Base-by-base conservation (phyloP, 2,888 invertebrate species). In the Synergus itoensis region DNA sequence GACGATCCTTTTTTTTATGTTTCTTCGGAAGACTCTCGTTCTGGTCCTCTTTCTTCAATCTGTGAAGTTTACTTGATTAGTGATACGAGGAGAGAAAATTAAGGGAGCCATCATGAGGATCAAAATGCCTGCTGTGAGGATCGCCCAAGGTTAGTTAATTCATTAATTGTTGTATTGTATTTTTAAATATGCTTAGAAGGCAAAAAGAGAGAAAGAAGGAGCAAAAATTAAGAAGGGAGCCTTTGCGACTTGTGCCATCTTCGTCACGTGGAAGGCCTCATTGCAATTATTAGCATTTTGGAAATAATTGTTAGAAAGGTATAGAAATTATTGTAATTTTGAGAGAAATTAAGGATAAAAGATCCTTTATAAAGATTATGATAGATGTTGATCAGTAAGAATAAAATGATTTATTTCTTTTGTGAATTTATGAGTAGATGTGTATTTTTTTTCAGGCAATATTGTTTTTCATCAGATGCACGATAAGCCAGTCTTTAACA, bases 121-220 rank as follows among this genome's bases (percentile, higher is more conserved):
- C 95, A 98, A 98, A 96, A 98, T 97, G 97, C 98, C 97, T 94
- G 98, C 98, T 93, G 97, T 97, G 94, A 96, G 97, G 94, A 98
- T 98, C 95, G 97, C 97, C 94, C 97, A 98, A 97, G 98, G 98
- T 97, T 94, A 95, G 95, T 93, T 53, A 28, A n/a, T n/a, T n/a
- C n/a, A n/a, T n/a, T n/a, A n/a, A 62, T 14, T 62, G 0, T 14
- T 53, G 28, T 12, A 28, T 28, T 21, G 7, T 45, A 28, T 28
- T 0, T 18, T 57, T 18, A 57, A 57, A 18, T 57, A 3, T 57
- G 9, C 1, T 7, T 18, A 18, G 8, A 57, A 9, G 9, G 7
- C n/a, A n/a, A 57, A 57, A 16, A 16, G 16, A 48, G 8, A 7
- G n/a, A 16, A 18, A 18, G 18, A 18, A 57, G 18, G 53, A 18